Conservation (phyloP, 1,140 invertebrate genomes). For the Lepidurus couesii region DNA sequence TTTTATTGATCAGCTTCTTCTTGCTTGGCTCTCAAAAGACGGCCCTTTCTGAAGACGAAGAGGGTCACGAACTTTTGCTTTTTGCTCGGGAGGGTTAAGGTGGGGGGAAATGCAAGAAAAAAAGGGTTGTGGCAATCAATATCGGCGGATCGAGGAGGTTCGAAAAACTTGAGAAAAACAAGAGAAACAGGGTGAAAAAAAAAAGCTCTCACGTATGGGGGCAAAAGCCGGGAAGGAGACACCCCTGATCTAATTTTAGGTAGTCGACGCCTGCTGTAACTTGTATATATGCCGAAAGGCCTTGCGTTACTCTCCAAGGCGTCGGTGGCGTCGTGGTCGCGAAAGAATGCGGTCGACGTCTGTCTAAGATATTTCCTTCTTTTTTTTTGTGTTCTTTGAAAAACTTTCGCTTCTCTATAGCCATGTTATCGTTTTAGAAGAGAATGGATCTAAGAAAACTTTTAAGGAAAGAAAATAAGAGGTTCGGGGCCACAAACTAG, state of each 20-base stretch:
- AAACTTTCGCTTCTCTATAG: neutral
- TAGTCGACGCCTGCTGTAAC: neutral
- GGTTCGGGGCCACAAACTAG: too few relatives aligned
- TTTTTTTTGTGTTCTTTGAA: neutral
- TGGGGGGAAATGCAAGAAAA: neutral
- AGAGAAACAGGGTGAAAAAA: neutral
- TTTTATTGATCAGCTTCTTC: conserved; percentile 20
- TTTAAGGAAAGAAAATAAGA: too few relatives aligned
- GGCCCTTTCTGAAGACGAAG: neutral
- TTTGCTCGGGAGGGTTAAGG: neutral
- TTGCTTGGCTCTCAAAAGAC: neutral
- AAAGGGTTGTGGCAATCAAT: neutral
- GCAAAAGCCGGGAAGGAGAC: neutral
- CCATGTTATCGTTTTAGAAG: too few relatives aligned
- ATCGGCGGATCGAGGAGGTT: neutral
- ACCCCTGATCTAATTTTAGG: conserved; percentile 15
- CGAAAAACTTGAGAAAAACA: neutral
- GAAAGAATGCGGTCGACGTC: conserved; percentile 13
- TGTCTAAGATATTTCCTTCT: neutral
- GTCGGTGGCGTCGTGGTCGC: conserved; percentile 11
- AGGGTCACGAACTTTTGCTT: neutral
- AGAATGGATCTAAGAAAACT: too few relatives aligned
- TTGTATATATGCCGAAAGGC: neutral
- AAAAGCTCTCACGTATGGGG: neutral
- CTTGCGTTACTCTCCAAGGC: neutral